phyloP scores from a whole-genome alignment of 2,113 vertebrate species.

The Actenoides hombroni region DNA sequence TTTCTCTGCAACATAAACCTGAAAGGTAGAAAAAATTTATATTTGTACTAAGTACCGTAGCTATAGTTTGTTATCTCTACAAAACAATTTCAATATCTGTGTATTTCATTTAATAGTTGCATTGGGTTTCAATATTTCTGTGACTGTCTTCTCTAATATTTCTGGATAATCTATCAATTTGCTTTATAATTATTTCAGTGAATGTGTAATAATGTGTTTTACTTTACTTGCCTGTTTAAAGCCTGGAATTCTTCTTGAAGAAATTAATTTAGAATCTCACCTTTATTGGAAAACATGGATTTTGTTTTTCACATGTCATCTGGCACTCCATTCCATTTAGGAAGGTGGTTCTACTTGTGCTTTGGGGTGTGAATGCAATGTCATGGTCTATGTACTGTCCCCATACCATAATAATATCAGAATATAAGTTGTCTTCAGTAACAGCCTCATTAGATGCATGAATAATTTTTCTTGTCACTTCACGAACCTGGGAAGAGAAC shows the following conservation, averaged over 20 bases:
- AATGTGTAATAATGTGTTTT: background rate
- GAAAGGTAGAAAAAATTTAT: background rate
- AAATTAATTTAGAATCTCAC: constrained; percentile 65
- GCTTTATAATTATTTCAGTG: background rate
- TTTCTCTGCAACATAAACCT: background rate
- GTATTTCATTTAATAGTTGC: background rate
- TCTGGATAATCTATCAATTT: background rate
- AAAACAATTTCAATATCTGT: background rate
- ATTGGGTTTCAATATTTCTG: background rate
- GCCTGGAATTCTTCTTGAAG: background rate
- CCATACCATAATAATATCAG: constrained; percentile 89
- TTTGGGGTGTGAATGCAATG: constrained; percentile 89
- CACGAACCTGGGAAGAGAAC: constrained; percentile 78
- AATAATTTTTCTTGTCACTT: constrained; percentile 85
- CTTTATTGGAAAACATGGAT: constrained; percentile 89
- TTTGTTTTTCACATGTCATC: constrained; percentile 76
- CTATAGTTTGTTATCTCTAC: background rate
- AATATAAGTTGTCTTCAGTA: constrained; percentile 79
- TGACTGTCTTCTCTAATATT: background rate
- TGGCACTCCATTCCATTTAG: constrained; percentile 71
- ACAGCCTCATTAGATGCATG: constrained; percentile 67
- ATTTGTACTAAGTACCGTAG: background rate
- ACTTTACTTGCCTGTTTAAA: background rate
- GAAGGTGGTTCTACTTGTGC: constrained; percentile 50
- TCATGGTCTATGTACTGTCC: constrained; percentile 94